Evolutionary conservation across 2,113 vertebrate species (phyloP), one percentile per base, ranked within the genome.

Genomic region (Corydoras maculifer): DNA sequence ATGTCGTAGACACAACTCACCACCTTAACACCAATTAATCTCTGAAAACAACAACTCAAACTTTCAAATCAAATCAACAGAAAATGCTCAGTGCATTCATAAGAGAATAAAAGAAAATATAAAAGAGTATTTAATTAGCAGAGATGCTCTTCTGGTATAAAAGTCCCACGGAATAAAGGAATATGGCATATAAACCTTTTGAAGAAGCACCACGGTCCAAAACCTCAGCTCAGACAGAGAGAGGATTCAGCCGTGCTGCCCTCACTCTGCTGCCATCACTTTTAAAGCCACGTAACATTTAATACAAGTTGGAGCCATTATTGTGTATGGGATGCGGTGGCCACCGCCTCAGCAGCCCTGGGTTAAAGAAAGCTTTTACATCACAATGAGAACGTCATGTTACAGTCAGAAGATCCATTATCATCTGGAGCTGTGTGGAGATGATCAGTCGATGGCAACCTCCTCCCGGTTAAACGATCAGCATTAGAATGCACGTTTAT

Each of bases 301-400:
- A 64, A 74, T 69, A 62, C 55, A 18, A 69, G 57, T 49, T 25
- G 69, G 59, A 75, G 75, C 69, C 70, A 66, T 62, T 63, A 62
- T 31, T 69, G 69, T n/a, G 29, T 49, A 18, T 50, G 50, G 31
- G 60, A 63, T 69, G 69, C 13, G 54, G 48, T 62, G n/a, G 35
- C 71, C 70, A 58, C 68, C 71, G 68, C 75, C 73, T 69, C 63
- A 15, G 48, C 66, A 59, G 58, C 64, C 31, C 30, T 7, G 58
- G 25, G 50, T 74, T 65, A 75, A 68, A 72, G 69, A 74, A 87
- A 83, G 86, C 85, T 88, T 89, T 89, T 88, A 87, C 87, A 89
- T 88, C 84, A 89, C 88, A 87, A 90, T 86, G 87, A 86, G 86
- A 80, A 82, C 86, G 86, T 86, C 86, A 88, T 87, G 86, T 86